A percentile compares a stretch with the other conserved stretches of the same genome.
phyloP scores from a whole-genome alignment of 2,797 vertebrate species.

The Merluccius polli region DNA sequence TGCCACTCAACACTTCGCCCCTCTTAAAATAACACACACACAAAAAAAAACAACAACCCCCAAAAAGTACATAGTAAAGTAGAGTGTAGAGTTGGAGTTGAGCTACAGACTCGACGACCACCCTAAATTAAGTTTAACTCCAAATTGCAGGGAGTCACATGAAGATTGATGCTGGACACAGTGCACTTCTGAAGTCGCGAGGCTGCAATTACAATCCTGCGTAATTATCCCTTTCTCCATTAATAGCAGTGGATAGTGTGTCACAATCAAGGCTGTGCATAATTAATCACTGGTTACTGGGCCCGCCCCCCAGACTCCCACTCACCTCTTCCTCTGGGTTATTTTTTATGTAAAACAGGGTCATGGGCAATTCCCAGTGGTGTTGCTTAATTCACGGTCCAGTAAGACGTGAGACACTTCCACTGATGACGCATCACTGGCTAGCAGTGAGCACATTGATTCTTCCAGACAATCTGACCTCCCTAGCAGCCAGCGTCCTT shows the following conservation, averaged over 20 bases:
- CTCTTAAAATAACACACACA: conserved; percentile 7
- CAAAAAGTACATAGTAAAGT: neutral
- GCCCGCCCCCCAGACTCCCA: conserved; percentile 61
- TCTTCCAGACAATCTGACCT: neutral
- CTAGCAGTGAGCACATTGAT: conserved; percentile 70
- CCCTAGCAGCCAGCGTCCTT: neutral
- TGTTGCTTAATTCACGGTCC: conserved; percentile 85
- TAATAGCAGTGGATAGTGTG: conserved; percentile 94
- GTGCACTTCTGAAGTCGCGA: conserved; percentile 80
- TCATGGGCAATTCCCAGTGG: conserved; percentile 92
- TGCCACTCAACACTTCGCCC: conserved; percentile 29
- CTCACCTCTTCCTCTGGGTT: conserved; percentile 82
- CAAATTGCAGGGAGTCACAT: conserved; percentile 80
- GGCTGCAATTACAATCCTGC: conserved; percentile 90
- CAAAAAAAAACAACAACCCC: neutral
- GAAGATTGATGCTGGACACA: conserved; percentile 88
- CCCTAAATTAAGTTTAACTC: conserved; percentile 83
- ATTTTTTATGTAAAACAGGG: conserved; percentile 91
- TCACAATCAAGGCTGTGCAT: conserved; percentile 87
- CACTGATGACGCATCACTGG: conserved; percentile 89
- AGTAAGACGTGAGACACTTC: conserved; percentile 81
- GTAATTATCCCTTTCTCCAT: conserved; percentile 94
- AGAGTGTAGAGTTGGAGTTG: conserved; percentile 12
- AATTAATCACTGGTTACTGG: conserved; percentile 84
- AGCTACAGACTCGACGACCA: conserved; percentile 66